Evolutionary conservation across 64 coral and sea anemone genomes (phyloP), one percentile per base, ranked within the genome.

Genomic region (Orbicella faveolata): DNA sequence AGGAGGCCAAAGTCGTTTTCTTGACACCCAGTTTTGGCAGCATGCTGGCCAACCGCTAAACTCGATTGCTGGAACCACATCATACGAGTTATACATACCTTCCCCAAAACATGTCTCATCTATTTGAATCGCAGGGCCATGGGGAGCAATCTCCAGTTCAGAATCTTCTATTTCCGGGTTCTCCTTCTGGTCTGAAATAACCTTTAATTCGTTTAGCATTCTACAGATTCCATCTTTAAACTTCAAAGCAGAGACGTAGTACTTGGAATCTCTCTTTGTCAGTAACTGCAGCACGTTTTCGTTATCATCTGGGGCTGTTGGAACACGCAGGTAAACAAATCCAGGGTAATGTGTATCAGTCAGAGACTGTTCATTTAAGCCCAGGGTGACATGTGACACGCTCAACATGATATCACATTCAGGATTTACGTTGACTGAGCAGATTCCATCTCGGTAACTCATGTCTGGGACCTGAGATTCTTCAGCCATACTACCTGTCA

Each of bases 41-140:
- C 53, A 57, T 34, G 16, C 30, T n/a, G 92, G 92, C 92, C 92
- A 94, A 1, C 69, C 48, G 39, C 52, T 81, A 35, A 74, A 94
- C 35, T 79, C 33, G 13, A 94, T 86, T 21, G 92, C 87, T 36
- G 76, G 44, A 17, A 94, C 92, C 36, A 94, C 20, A 86, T 89
- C 92, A 48, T 64, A 83, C 1, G 79, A 83, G 8, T 5, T 37
- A 36, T 17, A 83, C 8, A 12, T n/a, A 37, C 17, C 34, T 5
- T 36, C 79, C 19, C 20, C 61, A 5, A 19, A 14, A 20, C 18
- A 83, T 64, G 57, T 64, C 79, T 83, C 79, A 20, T 83, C 79
- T 6, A 64, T 83, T 83, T 83, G 79, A 83, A 83, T 20, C 19
- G 79, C 79, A 36, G 79, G 79, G 15, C 79, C 79, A 30, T 83